Conservation (phyloP, 2,888 invertebrate genomes). For the Criorhina ranunculi region DNA sequence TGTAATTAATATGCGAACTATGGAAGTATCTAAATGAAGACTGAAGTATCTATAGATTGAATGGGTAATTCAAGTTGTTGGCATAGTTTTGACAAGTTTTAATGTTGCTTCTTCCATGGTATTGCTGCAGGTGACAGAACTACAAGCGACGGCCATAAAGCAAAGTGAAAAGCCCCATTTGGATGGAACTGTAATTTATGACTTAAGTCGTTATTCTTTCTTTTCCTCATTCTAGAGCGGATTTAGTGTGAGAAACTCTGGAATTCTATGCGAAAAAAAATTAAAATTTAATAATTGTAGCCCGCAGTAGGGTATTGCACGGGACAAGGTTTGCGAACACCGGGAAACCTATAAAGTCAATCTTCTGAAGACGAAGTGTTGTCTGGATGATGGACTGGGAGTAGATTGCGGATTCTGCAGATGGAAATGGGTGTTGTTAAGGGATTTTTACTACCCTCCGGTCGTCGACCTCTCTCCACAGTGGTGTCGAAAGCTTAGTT, state of each 20-base stretch:
- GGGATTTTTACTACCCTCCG: not conserved
- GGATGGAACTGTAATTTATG: constrained; percentile 51
- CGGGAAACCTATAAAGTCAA: constrained; percentile 4
- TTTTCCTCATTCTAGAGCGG: constrained; percentile 2
- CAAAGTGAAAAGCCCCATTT: constrained; percentile 35
- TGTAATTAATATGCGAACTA: constrained; percentile 45
- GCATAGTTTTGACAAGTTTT: constrained; percentile 50
- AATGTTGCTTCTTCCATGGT: not conserved
- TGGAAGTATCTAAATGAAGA: constrained; percentile 16
- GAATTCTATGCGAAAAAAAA: not conserved
- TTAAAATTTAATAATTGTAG: not conserved
- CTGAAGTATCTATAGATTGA: constrained; percentile 23
- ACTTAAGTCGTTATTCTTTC: constrained; percentile 6
- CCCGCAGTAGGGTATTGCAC: not conserved
- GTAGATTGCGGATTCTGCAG: no score
- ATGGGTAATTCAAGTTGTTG: constrained; percentile 18
- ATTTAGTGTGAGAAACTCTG: constrained; percentile 25
- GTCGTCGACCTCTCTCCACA: no score
- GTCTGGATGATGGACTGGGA: no score
- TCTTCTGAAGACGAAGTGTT: no score
- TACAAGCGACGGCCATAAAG: not conserved
- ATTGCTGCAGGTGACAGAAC: not conserved
- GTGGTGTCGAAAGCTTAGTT: no score
- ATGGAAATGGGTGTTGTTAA: not conserved
- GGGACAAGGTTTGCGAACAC: not conserved